A percentile compares a stretch with the other conserved stretches of the same genome.
phyloP scores from a whole-genome alignment of 1,140 invertebrate genomes.

The Trichoplusia ni region DNA sequence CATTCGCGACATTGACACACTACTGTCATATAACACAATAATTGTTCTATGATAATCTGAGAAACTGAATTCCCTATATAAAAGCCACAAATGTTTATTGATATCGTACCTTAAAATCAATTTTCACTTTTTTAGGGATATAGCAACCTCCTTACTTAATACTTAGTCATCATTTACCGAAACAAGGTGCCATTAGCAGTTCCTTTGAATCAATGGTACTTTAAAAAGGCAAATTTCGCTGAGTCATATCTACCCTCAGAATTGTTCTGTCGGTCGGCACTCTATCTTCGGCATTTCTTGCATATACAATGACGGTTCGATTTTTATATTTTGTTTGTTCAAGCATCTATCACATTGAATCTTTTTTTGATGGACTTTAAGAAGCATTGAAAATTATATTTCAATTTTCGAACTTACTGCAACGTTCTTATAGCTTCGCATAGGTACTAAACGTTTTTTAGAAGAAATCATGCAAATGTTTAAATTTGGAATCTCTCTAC shows the following conservation, averaged over 20 bases:
- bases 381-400: neutral
- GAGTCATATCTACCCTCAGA: constrained; percentile 64
- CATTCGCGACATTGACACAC: constrained; percentile 8
- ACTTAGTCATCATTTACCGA: constrained; percentile 66
- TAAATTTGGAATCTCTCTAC: too few relatives aligned
- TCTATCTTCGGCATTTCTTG: constrained; percentile 44
- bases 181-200: constrained; percentile 70
- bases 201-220: constrained; percentile 67
- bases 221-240: constrained; percentile 60
- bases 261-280: constrained; percentile 55
- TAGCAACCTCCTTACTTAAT: constrained; percentile 9
- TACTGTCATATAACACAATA: neutral
- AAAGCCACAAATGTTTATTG: neutral
- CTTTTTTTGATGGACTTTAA: neutral
- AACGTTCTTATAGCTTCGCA: too few relatives aligned
- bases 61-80: neutral
- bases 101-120: constrained; percentile 13
- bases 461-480: too few relatives aligned
- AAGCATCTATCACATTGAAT: neutral
- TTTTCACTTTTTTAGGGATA: neutral
- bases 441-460: too few relatives aligned
- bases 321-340: constrained; percentile 42
- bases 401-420: neutral
- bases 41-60: neutral
- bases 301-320: constrained; percentile 11